Base-by-base conservation (phyloP, 1,140 invertebrate species). In the Hestina assimilis region DNA sequence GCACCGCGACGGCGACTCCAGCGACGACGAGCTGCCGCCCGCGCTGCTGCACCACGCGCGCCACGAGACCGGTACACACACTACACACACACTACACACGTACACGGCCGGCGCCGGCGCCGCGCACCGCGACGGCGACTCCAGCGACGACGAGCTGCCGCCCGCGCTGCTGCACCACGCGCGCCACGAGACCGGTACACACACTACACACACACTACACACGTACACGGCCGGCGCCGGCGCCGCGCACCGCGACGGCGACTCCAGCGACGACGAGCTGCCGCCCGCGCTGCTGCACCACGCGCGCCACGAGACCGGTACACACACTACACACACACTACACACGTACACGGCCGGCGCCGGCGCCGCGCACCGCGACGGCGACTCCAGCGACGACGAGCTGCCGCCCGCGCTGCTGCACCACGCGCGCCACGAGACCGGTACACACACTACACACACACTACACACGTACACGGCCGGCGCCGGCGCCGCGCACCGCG, bases 181-280 rank as follows among this genome's bases (percentile, higher is more conserved):
- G 11, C 19, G 4, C 0, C 65, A 63, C 4, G 78, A 83, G 62
- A 64, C 65, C 51, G 75, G 79, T 83, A 26, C 1, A n/a, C n/a
- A n/a, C n/a, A n/a, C n/a, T n/a, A n/a, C n/a, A n/a, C n/a, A n/a
- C n/a, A n/a, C n/a, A n/a, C 50, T 83, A 40, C 56, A 69, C 33
- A 54, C 82, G 3, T 66, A 84, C 55, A 59, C 72, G 17, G 59
- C 69, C 23, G 62, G 61, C 4, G 54, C 69, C 9, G 56, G 63
- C 21, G 77, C 89, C n/a, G 90, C 91, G 24, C 97, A 98, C 78
- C 92, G 96, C 52, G 97, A 99, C 81, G 97, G 97, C 0, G 94
- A 98, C 92, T 98, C 96, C n/a, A 97, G 96, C 70, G 98, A 99
- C 87, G 97, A 99, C 80, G 97, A 99, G 89, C 93, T 98, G 72